Conservation (phyloP, 2,797 vertebrate species). For the Pitangus sulphuratus region DNA sequence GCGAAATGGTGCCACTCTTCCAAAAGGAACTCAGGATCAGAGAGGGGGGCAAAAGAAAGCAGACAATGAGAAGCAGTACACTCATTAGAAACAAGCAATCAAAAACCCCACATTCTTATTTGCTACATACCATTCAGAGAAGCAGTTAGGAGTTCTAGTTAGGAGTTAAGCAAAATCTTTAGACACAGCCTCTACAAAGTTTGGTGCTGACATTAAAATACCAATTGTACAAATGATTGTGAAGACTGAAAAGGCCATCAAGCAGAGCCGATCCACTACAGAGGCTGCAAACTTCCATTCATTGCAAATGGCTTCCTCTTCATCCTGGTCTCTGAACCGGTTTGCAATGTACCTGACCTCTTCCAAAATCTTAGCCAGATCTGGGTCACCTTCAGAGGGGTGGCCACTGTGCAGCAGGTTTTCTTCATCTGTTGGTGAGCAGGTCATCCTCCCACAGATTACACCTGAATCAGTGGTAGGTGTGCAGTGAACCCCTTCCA, state of each 20-base stretch:
- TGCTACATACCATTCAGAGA: constrained; percentile 63
- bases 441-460: constrained; percentile 81
- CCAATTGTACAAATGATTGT: constrained; percentile 94
- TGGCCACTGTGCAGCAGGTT: constrained; percentile 75
- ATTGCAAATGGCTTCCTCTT: constrained; percentile 83
- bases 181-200: constrained; percentile 92
- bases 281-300: constrained; percentile 97
- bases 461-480: constrained; percentile 81
- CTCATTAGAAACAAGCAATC: not conserved
- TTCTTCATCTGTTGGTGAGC: constrained; percentile 78
- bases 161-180: constrained; percentile 83
- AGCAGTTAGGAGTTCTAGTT: not conserved
- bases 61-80: not conserved
- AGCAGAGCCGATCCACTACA: constrained; percentile 93
- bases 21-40: not conserved
- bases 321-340: constrained; percentile 88
- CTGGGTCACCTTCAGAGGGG: constrained; percentile 75
- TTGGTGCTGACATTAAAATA: constrained; percentile 95
- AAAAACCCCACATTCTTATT: not conserved
- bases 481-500: constrained; percentile 83
- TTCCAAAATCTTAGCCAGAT: constrained; percentile 83
- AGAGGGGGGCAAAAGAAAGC: not conserved
- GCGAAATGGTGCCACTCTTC: not conserved
- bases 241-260: constrained; percentile 93
- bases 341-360: constrained; percentile 89